Conservation (phyloP, 2,113 vertebrate species). For the Trichechus manatus region DNA sequence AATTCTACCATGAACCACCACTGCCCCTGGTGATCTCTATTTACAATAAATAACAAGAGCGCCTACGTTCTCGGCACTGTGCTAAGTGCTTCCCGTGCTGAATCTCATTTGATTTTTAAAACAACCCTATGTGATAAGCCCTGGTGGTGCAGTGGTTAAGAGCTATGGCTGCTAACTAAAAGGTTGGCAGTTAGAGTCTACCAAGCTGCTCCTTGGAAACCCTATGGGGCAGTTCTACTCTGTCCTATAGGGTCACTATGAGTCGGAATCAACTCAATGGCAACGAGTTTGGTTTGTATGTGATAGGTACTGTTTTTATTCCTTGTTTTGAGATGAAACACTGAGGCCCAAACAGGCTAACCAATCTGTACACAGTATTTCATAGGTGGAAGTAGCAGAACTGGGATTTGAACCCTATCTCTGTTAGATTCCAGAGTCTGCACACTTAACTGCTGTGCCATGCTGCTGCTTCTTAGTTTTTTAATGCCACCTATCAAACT, state of each 20-base stretch:
- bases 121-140: neutral
- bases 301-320: neutral
- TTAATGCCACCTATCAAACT: neutral
- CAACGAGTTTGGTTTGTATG: too few species aligned
- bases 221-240: too few species aligned
- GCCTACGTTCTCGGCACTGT: too few species aligned
- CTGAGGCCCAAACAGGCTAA: neutral
- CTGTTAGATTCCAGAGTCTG: neutral
- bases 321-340: neutral
- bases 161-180: too few species aligned
- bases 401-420: neutral
- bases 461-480: neutral
- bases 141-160: too few species aligned
- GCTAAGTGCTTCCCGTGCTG: neutral
- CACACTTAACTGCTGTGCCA: too few species aligned
- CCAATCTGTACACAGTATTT: neutral
- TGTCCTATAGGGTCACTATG: too few species aligned
- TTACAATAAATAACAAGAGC: neutral
- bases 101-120: constrained; percentile 37
- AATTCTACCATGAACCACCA: neutral
- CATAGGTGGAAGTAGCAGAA: too few species aligned
- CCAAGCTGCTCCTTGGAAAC: too few species aligned
- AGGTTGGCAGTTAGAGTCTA: too few species aligned
- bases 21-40: neutral
- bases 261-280: too few species aligned